A percentile compares a stretch with the other conserved stretches of the same genome.
Evolutionary conservation across 2,797 vertebrate genomes (phyloP).

Genomic region (Bucorvus abyssinicus): DNA sequence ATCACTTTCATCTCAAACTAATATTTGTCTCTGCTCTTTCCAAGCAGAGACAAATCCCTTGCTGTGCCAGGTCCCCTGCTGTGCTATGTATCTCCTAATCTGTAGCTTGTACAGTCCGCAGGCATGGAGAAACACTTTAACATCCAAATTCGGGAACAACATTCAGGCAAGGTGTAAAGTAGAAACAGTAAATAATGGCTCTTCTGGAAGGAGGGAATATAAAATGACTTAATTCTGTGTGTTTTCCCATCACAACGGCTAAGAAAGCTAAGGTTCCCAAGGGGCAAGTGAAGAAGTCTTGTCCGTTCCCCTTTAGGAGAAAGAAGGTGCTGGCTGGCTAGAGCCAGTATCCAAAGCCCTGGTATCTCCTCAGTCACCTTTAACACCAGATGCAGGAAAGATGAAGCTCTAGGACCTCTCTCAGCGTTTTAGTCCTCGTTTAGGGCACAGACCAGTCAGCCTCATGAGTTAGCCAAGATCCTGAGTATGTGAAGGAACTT

Average conservation of each 20-base stretch:
- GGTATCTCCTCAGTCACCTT: neutral
- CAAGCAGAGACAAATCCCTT: neutral
- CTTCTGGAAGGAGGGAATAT: neutral
- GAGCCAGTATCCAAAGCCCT: neutral
- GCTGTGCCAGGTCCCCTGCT: neutral
- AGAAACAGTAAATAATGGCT: neutral
- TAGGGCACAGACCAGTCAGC: neutral
- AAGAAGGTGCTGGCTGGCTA: neutral
- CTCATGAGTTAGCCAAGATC: neutral
- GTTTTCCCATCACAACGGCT: neutral
- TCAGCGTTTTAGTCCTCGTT: neutral
- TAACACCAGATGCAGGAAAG: neutral
- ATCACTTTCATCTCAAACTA: slow-evolving; percentile 42
- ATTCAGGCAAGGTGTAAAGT: neutral
- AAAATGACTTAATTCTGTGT: neutral
- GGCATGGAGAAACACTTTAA: neutral
- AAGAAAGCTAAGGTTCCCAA: neutral
- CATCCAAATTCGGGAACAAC: neutral
- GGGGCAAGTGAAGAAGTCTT: neutral
- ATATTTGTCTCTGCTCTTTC: slow-evolving; percentile 47
- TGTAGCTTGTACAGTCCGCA: neutral
- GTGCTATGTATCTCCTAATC: neutral
- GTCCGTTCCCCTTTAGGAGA: neutral
- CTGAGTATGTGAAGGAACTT: neutral
- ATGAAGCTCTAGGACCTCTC: neutral